These are phyloP conservation scores for Latheticus oryzae DNA, from an alignment of 2,888 invertebrate species.

Conservation along the genomic window DNA sequence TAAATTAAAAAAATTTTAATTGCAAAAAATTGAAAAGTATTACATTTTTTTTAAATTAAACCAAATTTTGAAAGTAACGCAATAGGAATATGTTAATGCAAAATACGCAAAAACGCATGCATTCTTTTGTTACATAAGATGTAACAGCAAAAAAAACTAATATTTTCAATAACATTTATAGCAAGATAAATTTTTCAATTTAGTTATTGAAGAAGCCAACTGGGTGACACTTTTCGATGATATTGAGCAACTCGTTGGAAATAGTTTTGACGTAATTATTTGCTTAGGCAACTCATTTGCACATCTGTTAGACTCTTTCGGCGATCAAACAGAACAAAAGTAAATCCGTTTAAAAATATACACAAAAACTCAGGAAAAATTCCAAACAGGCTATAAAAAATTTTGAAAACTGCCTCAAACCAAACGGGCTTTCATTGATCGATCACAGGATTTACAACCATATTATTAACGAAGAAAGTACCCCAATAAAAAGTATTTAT, in stretches of 20 bases:
- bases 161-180: neutral
- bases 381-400: constrained; percentile 78
- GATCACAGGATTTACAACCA: constrained; percentile 92
- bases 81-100: too few relatives aligned
- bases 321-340: constrained; percentile 83
- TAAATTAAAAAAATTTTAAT: neutral
- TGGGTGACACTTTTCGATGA: constrained; percentile 87
- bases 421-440: constrained; percentile 85
- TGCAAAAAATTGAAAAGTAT: too few relatives aligned
- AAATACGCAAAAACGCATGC: too few relatives aligned
- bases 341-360: constrained; percentile 59
- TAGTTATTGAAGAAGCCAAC: constrained; percentile 92
- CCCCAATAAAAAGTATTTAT: constrained; percentile 87
- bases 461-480: constrained; percentile 80
- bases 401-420: constrained; percentile 85
- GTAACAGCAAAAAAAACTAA: neutral
- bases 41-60: too few relatives aligned
- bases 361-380: constrained; percentile 4
- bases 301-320: constrained; percentile 83
- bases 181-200: constrained; percentile 20
- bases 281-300: constrained; percentile 93
- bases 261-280: constrained; percentile 87
- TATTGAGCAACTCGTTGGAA: constrained; percentile 72
- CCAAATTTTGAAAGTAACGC: too few relatives aligned
- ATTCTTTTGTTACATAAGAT: too few relatives aligned